Evolutionary conservation across 2,797 vertebrate species (phyloP), one percentile per base, ranked within the genome.

Genomic region (Phylloscopus collybita): DNA sequence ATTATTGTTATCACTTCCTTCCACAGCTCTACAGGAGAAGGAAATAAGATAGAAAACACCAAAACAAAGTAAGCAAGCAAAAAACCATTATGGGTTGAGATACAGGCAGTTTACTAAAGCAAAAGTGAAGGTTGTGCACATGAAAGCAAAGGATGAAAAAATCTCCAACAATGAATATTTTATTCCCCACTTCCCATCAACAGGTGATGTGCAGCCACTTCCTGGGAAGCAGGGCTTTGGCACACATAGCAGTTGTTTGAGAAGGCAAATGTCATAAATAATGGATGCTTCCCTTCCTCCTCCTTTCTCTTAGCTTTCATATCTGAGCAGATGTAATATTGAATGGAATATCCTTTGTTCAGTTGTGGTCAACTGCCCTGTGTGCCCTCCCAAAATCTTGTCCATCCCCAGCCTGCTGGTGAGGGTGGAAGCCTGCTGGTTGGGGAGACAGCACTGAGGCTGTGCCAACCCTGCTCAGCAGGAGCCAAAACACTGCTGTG

Each of bases 181-280:
- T 26, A 64, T 64, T 64, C 16, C 9, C 11, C 14, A 23, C 20
- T 50, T 51, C 14, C 20, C 38, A 57, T n/a, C 23, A 38, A 36
- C 20, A 22, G 29, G 44, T 57, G 13, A 38, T 64, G 20, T 83
- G 38, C 38, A 29, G 23, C 17, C 20, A 57, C 13, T 83, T 70
- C 38, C 57, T 45, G 27, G 29, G 36, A 57, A 45, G 8, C 3
- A 51, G 9, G 19, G 13, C 19, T 56, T 82, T 29, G 22, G 16
- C 64, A 57, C 1, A 20, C 11, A 17, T 12, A 44, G 50, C 0
- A 0, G 5, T 45, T 70, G 2, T 27, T 83, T 36, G 51, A 56
- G 29, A 70, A 50, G 32, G n/a, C 36, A 57, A 50, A 26, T 4
- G n/a, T 70, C 11, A 13, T n/a, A 51, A 76, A 50, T 44, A 62